Conservation (phyloP, 2,888 invertebrate species). For the Tricholauxania praeusta region DNA sequence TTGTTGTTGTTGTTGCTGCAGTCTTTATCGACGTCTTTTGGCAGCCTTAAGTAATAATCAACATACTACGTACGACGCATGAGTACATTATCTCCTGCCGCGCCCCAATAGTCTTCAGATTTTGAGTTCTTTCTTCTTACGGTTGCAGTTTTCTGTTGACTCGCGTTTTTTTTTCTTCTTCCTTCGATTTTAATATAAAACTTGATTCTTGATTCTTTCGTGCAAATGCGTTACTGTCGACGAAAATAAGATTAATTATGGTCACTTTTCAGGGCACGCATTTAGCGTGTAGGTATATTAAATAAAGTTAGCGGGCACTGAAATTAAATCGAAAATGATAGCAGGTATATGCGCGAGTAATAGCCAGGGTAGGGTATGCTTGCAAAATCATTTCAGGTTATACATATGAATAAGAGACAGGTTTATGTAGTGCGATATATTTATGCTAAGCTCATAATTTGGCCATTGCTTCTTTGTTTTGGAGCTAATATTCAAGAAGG, state of each 20-base stretch:
- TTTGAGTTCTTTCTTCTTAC: neutral
- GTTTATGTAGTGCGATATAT: no score
- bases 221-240: conserved; percentile 18
- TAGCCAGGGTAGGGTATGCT: neutral
- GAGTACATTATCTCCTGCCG: no score
- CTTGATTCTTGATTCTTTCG: conserved; percentile 8
- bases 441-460: no score
- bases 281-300: neutral
- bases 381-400: neutral
- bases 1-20: conserved; percentile 14
- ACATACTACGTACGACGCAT: neutral
- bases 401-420: no score
- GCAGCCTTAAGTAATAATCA: conserved; percentile 29
- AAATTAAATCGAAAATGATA: no score
- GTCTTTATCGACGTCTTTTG: conserved; percentile 21
- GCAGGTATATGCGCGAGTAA: neutral
- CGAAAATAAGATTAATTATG: conserved; percentile 36
- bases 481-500: no score
- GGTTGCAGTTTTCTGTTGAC: neutral
- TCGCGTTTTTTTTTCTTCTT: neutral
- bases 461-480: no score
- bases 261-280: conserved; percentile 24
- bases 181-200: neutral
- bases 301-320: no score
- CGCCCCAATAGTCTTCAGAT: neutral